Evolutionary conservation across 2,888 invertebrate species (phyloP), one percentile per base, ranked within the genome.

Genomic region (Pachymerium ferrugineum): DNA sequence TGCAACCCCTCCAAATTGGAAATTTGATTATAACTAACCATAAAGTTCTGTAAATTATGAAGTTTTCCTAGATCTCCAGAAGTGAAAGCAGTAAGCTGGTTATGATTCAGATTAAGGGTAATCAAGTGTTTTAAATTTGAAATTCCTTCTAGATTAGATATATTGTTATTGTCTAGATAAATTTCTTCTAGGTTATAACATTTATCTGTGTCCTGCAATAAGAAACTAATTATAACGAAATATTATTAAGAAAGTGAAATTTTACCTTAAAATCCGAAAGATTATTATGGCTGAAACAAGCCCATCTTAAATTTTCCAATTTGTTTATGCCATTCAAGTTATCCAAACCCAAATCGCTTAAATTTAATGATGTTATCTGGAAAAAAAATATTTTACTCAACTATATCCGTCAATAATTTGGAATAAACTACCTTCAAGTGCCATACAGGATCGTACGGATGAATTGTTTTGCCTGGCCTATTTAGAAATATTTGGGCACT

Each of bases 221-320:
- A n/a, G n/a, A n/a, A n/a, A n/a, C n/a, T 28, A 67, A 67, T 12
- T 6, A 16, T 29, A 4, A 67, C 14, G 29, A 8, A 28, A 28
- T 16, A 3, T 14, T 8, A 28, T 8, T 67, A 67, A 29, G 19
- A 10, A 10, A 31, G 3, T 28, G 10, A 69, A 31, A n/a, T 29
- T 69, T 10, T 28, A 69, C 68, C 22, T 31, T 30, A 29, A 69
- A n/a, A 19, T 16, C 22, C n/a, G 31, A 3, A 12, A 69, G 22
- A 28, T 25, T 31, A 33, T 71, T 71, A n/a, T 38, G 22, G 28
- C 71, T 71, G 25, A 71, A 38, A 22, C 71, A 71, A 42, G 71
- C 71, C 71, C 71, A 71, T 71, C 35, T 71, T 10, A 71, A 25
- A 38, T 71, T 71, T 28, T 71, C 71, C 25, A 71, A 25, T 19